Percentiles rank a stretch among this genome's conserved stretches.
Conservation (phyloP, 35 echinoderm and acorn worm genomes). For the Lytechinus variegatus region DNA sequence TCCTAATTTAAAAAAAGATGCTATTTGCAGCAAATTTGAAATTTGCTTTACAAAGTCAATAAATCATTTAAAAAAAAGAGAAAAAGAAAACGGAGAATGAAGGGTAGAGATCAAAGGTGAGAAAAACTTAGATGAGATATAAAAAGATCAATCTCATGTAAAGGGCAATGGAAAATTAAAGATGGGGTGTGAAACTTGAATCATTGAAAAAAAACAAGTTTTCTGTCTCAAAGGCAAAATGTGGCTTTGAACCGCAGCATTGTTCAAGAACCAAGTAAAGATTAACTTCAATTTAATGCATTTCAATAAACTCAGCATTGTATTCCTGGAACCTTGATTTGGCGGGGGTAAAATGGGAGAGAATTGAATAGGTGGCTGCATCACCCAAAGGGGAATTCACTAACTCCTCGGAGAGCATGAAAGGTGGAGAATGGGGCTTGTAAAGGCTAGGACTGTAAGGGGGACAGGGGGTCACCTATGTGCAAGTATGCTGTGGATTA, state of each 20-base stretch:
- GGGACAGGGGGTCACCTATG: background rate
- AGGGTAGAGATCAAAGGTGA: background rate
- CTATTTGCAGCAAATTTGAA: too few species aligned
- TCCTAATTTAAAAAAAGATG: too few species aligned
- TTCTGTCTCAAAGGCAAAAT: slow-evolving; percentile 4
- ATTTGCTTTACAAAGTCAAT: too few species aligned
- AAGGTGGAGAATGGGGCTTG: background rate
- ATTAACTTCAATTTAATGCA: slow-evolving; percentile 45
- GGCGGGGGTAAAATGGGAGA: background rate
- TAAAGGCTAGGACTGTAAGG: background rate
- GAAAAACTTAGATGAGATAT: background rate
- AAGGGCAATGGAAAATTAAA: slow-evolving; percentile 48
- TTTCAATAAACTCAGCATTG: slow-evolving; percentile 32
- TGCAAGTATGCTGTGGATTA: slow-evolving; percentile 9
- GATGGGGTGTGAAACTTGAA: slow-evolving; percentile 9
- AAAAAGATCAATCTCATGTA: background rate
- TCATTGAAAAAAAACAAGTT: slow-evolving; percentile 14
- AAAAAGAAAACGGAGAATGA: background rate
- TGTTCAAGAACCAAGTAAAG: background rate
- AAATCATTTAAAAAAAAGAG: background rate
- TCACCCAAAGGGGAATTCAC: background rate
- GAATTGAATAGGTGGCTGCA: slow-evolving; percentile 8
- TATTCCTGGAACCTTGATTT: slow-evolving; percentile 20
- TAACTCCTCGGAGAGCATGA: slow-evolving; percentile 1
- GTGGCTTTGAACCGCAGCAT: slow-evolving; percentile 43